Conservation (phyloP, 2,113 vertebrate species). For the Fregetta grallaria region DNA sequence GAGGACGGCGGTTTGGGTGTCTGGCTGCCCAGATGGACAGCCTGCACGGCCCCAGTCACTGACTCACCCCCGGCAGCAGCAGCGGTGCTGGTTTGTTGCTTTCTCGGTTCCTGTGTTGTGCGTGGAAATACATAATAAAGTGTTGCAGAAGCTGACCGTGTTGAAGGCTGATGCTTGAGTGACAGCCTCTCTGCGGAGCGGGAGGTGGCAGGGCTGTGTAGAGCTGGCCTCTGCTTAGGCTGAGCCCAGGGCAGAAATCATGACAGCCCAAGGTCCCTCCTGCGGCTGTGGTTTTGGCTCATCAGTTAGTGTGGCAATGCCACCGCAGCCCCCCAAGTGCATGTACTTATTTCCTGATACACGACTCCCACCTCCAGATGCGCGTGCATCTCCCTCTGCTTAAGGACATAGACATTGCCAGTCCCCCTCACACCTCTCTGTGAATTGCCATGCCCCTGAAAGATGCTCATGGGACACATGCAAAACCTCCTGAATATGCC, state of each 20-base stretch:
- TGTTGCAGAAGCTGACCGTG: neutral
- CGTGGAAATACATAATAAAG: slow-evolving; percentile 29
- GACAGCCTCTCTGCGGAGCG: rapidly evolving
- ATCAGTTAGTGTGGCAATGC: neutral
- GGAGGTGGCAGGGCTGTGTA: neutral
- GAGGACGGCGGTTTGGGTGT: neutral
- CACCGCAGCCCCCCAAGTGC: neutral
- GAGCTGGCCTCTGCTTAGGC: neutral
- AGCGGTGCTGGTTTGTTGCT: neutral
- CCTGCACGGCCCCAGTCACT: neutral
- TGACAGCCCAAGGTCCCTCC: neutral
- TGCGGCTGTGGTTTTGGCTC: neutral
- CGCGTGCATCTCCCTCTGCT: neutral
- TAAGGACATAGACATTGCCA: neutral
- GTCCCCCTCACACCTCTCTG: neutral
- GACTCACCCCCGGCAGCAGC: neutral
- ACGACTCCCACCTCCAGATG: neutral
- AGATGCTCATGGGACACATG: neutral
- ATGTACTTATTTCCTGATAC: neutral
- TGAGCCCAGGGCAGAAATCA: neutral
- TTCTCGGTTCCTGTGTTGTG: neutral
- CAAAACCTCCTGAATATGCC: neutral
- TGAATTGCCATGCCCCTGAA: neutral
- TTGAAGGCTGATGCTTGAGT: neutral
- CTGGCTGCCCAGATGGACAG: neutral